phyloP scores from a whole-genome alignment of 1,140 invertebrate genomes.

The Trinorchestia longiramus region DNA sequence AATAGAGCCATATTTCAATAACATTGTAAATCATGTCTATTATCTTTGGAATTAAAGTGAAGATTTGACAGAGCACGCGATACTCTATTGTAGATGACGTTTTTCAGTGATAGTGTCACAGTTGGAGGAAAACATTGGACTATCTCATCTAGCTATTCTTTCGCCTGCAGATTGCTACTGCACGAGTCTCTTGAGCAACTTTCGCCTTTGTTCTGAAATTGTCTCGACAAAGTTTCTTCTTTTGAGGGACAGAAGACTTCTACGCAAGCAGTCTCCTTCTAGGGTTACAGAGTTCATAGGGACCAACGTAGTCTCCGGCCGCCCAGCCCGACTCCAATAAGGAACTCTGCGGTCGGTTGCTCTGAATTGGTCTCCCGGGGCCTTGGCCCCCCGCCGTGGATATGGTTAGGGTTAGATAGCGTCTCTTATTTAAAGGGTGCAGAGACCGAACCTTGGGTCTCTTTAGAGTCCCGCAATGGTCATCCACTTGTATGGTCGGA shows the following conservation, averaged over 20 bases:
- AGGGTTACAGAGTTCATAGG: neutral
- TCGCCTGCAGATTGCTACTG: neutral
- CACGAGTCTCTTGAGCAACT: neutral
- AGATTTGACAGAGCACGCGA: neutral
- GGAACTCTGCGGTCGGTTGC: neutral
- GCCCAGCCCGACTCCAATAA: conserved; percentile 18
- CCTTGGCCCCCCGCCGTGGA: neutral
- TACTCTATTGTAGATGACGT: neutral
- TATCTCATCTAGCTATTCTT: neutral
- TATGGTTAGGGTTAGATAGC: conserved; percentile 54
- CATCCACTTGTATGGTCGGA: neutral
- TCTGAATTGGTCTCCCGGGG: conserved; percentile 27
- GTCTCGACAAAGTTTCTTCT: neutral
- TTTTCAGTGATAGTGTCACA: neutral
- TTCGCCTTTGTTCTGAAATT: neutral
- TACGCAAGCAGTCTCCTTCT: neutral
- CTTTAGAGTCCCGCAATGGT: conserved; percentile 12
- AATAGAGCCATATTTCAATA: neutral
- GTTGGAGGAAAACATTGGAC: neutral
- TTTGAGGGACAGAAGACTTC: neutral
- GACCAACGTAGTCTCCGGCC: too few species aligned
- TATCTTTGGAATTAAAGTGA: neutral
- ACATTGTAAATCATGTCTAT: neutral
- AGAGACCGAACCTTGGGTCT: conserved; percentile 1
- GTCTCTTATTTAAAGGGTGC: conserved; percentile 34